These are phyloP conservation scores for Columba guinea DNA, from an alignment of 2,797 vertebrate genomes.

Conservation along the genomic window DNA sequence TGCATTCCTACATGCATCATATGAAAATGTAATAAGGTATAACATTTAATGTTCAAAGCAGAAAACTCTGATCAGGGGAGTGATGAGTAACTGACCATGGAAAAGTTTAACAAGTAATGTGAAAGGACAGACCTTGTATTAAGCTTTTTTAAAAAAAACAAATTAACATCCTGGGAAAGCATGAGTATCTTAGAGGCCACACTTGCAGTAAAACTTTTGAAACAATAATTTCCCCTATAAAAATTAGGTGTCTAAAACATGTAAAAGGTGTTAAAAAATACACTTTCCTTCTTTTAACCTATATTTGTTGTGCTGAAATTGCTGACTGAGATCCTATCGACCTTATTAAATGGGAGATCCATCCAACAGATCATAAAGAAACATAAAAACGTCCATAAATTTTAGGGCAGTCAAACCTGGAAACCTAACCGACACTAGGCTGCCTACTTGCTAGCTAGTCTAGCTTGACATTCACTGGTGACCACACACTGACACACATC, in stretches of 20 bases:
- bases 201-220: neutral
- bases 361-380: neutral
- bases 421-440: neutral
- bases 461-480: neutral
- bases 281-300: neutral
- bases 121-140: neutral
- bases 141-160: neutral
- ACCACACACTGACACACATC: no score
- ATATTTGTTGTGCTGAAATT: neutral
- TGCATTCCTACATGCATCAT: neutral
- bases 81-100: neutral
- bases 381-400: neutral
- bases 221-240: neutral
- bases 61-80: neutral
- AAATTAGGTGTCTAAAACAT: neutral
- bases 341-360: neutral
- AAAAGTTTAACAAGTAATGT: neutral
- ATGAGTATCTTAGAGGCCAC: rapidly evolving
- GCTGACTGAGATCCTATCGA: neutral
- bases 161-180: neutral
- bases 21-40: neutral
- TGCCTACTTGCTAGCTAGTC: neutral
- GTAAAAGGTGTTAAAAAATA: neutral
- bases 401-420: neutral
- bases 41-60: neutral